Evolutionary conservation across 2,113 vertebrate species (phyloP).

Genomic region (Oncorhynchus nerka): DNA sequence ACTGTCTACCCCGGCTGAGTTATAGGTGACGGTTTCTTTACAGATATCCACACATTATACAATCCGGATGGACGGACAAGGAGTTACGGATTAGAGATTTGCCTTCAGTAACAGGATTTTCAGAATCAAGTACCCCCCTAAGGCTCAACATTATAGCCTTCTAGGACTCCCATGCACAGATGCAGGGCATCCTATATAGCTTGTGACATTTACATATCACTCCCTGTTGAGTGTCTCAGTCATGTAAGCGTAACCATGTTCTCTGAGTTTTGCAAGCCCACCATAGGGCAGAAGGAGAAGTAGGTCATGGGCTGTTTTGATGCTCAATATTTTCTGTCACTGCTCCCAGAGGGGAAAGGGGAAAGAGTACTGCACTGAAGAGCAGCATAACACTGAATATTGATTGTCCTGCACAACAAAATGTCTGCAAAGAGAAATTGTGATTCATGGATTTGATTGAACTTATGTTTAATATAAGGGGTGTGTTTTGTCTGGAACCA

Average conservation of each 20-base stretch:
- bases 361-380: conserved; percentile 5
- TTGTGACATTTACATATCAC: neutral
- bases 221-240: neutral
- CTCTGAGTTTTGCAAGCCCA: conserved; percentile 1
- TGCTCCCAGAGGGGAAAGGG: conserved; percentile 39
- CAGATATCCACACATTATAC: no score
- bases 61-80: no score
- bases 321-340: conserved; percentile 44
- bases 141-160: no score
- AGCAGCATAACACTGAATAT: conserved; percentile 28
- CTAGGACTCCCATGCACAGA: no score
- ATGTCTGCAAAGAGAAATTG: conserved; percentile 24
- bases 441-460: neutral
- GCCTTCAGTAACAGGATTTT: neutral
- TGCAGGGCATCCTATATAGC: neutral
- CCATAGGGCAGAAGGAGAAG: conserved; percentile 34
- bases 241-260: conserved; percentile 1
- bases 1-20: no score
- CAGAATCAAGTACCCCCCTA: no score
- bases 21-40: no score
- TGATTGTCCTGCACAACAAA: conserved; percentile 27
- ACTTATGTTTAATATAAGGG: neutral
- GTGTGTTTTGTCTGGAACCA: neutral
- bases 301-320: conserved; percentile 52
- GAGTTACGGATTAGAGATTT: neutral